Conservation (phyloP, 1,140 invertebrate genomes). For the Plodia interpunctella region DNA sequence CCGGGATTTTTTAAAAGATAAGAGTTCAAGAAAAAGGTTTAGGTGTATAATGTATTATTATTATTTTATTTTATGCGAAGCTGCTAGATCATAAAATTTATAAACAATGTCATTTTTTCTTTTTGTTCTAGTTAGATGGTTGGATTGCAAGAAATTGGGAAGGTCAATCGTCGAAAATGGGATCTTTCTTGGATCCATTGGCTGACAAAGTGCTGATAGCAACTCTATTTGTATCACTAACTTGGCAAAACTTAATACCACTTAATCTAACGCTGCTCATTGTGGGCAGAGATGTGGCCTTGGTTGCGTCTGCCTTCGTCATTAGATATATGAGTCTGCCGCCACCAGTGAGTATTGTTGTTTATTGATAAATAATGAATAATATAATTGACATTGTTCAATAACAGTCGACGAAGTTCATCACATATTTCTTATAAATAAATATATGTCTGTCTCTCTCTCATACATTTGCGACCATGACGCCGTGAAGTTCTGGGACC, state of each 20-base stretch:
- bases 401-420: too few species aligned
- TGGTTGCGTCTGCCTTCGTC: conserved; percentile 90
- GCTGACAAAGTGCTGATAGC: conserved; percentile 97
- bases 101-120: background rate
- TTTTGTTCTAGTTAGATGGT: conserved; percentile 89
- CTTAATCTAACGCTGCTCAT: conserved; percentile 90
- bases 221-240: conserved; percentile 91
- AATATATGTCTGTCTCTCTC: too few species aligned
- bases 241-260: conserved; percentile 91
- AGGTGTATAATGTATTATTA: too few species aligned
- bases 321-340: conserved; percentile 94
- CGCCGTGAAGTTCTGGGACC: too few species aligned
- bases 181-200: conserved; percentile 97
- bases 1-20: too few species aligned
- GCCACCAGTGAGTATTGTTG: conserved; percentile 83
- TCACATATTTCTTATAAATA: too few species aligned
- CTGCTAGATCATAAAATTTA: too few species aligned
- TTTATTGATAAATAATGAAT: background rate
- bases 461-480: too few species aligned
- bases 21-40: too few species aligned
- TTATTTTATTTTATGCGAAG: too few species aligned
- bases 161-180: conserved; percentile 93
- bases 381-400: too few species aligned
- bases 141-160: conserved; percentile 96
- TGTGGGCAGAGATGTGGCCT: conserved; percentile 87